phyloP scores from a whole-genome alignment of 2,888 invertebrate genomes.

The Perizoma affinitatum region DNA sequence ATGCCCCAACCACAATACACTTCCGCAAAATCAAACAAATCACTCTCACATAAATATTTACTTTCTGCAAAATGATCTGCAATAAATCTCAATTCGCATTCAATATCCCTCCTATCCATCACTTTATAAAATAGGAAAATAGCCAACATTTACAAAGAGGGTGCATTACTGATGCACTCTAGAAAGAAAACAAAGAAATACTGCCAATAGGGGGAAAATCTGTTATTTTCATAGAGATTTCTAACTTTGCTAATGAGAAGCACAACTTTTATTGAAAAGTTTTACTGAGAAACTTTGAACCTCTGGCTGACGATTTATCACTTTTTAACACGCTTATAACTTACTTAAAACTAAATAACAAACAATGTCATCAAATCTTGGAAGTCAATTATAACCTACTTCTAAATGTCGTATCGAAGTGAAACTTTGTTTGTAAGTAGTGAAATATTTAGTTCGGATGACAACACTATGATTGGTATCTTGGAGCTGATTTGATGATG shows the following conservation, averaged over 20 bases:
- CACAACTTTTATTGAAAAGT: constrained; percentile 18
- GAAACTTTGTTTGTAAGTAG: too few relatives aligned
- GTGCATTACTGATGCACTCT: constrained; percentile 73
- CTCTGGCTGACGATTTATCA: not conserved
- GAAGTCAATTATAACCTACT: too few relatives aligned
- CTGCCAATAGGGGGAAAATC: constrained; percentile 43
- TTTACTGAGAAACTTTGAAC: constrained; percentile 18
- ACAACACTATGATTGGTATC: too few relatives aligned
- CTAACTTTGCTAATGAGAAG: constrained; percentile 48
- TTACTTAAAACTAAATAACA: too few relatives aligned
- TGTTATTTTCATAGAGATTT: constrained; percentile 23
- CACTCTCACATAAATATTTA: constrained; percentile 39
- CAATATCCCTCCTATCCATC: constrained; percentile 65
- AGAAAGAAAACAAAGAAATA: constrained; percentile 52
- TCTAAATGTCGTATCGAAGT: too few relatives aligned
- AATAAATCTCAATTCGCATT: constrained; percentile 69
- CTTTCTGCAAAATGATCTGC: constrained; percentile 37
- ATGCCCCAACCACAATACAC: constrained; percentile 16
- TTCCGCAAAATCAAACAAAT: constrained; percentile 30
- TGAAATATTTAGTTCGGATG: too few relatives aligned
- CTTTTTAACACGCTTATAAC: too few relatives aligned
- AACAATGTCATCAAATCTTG: too few relatives aligned
- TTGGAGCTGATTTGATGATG: too few relatives aligned
- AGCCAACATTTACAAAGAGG: constrained; percentile 55
- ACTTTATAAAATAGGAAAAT: constrained; percentile 60